A percentile compares a stretch with the other conserved stretches of the same genome.
These are phyloP conservation scores for Heliconius sara DNA, from an alignment of 2,888 invertebrate species.

Conservation along the genomic window DNA sequence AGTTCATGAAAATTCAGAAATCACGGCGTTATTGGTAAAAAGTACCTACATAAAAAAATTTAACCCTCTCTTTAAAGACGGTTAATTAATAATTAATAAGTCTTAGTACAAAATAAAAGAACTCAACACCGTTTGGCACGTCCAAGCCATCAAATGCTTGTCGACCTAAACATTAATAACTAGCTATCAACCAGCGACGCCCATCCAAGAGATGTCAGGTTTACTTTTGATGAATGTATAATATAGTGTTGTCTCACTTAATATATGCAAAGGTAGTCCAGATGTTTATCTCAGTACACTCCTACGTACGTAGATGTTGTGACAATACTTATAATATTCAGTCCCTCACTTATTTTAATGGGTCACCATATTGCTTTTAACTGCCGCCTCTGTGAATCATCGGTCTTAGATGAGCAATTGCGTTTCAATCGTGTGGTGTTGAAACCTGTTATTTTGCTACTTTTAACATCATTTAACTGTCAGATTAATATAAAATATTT, in stretches of 20 bases:
- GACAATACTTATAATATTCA: conserved; percentile 46
- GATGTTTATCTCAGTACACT: conserved; percentile 56
- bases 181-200: conserved; percentile 57
- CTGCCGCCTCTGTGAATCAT: conserved; percentile 34
- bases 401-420: conserved; percentile 22
- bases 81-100: conserved; percentile 1
- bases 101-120: conserved; percentile 37
- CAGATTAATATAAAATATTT: no score
- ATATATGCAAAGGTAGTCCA: conserved; percentile 58
- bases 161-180: conserved; percentile 64
- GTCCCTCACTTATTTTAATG: conserved; percentile 34
- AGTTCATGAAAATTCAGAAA: no score
- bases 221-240: conserved; percentile 61
- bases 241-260: conserved; percentile 59
- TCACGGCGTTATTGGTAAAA: no score
- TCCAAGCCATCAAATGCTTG: conserved; percentile 57
- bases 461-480: neutral
- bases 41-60: no score
- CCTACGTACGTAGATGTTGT: conserved; percentile 58
- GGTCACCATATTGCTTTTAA: conserved; percentile 40
- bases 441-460: neutral
- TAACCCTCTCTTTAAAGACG: no score
- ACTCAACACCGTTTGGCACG: conserved; percentile 55
- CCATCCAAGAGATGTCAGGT: conserved; percentile 59
- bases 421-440: conserved; percentile 8